Percentiles rank a stretch among this genome's conserved stretches.
These are phyloP conservation scores for Cichlasoma orientale DNA, from an alignment of 2,797 vertebrate genomes.

Conservation along the genomic window DNA sequence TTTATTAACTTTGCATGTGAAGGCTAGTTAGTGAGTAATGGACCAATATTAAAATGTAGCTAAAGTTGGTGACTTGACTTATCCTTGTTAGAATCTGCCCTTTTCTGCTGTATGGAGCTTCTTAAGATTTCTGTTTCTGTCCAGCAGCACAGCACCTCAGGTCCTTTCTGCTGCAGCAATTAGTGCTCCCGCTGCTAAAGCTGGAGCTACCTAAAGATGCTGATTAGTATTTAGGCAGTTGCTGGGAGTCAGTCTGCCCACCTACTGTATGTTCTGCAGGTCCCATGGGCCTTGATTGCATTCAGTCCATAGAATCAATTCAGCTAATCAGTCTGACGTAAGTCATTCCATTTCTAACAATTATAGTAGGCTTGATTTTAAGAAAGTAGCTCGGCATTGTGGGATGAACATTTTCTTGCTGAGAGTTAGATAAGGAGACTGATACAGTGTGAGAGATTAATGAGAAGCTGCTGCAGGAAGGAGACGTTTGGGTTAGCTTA, in stretches of 20 bases:
- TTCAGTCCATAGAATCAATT: neutral
- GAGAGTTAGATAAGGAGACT: neutral
- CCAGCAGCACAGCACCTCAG: neutral
- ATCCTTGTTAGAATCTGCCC: neutral
- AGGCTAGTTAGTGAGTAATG: rapidly evolving
- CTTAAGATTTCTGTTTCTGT: neutral
- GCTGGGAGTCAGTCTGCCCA: slow-evolving; percentile 2
- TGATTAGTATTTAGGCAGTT: slow-evolving; percentile 12
- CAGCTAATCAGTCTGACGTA: slow-evolving; percentile 10
- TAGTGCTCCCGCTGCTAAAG: neutral
- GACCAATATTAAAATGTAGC: neutral
- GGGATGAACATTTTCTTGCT: neutral
- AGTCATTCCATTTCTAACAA: neutral
- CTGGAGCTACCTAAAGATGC: slow-evolving; percentile 2
- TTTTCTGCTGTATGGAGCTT: neutral
- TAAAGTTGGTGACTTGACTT: neutral
- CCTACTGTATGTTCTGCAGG: neutral
- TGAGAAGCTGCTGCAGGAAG: neutral
- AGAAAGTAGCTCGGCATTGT: neutral
- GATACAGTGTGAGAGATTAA: rapidly evolving
- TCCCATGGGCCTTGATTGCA: neutral
- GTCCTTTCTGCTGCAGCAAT: neutral
- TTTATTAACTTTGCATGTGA: neutral
- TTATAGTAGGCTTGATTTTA: neutral
- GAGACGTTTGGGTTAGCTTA: neutral